phyloP scores from a whole-genome alignment of 2,797 vertebrate species.

The Pseudochirops corinnae region DNA sequence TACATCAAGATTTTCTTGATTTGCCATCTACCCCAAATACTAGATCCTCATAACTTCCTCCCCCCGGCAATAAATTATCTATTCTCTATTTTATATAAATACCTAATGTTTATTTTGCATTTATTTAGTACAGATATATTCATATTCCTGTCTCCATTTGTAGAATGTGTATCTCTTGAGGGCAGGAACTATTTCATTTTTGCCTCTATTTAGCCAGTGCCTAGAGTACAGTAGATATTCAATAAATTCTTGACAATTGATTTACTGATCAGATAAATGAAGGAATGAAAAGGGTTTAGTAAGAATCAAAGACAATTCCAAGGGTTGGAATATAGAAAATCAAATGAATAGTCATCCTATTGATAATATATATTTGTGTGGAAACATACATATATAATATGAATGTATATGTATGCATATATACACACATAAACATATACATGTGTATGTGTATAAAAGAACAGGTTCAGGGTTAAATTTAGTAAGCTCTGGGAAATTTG shows the following conservation, averaged over 20 bases:
- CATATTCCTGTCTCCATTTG: neutral
- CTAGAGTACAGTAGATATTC: neutral
- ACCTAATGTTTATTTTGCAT: neutral
- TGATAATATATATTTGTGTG: neutral
- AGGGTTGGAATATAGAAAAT: neutral
- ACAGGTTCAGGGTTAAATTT: neutral
- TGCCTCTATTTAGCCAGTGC: neutral
- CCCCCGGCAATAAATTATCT: neutral
- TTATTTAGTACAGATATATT: neutral
- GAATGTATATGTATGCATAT: neutral
- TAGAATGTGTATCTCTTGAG: neutral
- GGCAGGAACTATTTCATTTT: neutral
- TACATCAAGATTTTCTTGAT: neutral
- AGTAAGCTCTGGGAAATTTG: neutral
- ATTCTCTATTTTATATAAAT: neutral
- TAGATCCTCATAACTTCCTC: neutral
- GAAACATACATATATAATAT: too few relatives aligned
- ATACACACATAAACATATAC: neutral
- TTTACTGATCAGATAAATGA: neutral
- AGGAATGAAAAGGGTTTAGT: neutral
- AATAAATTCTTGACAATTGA: neutral
- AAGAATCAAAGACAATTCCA: neutral
- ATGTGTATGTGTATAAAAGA: neutral
- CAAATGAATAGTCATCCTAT: neutral
- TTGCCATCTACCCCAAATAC: neutral